phyloP scores from a whole-genome alignment of 2,113 vertebrate species.

The Labrus mixtus region DNA sequence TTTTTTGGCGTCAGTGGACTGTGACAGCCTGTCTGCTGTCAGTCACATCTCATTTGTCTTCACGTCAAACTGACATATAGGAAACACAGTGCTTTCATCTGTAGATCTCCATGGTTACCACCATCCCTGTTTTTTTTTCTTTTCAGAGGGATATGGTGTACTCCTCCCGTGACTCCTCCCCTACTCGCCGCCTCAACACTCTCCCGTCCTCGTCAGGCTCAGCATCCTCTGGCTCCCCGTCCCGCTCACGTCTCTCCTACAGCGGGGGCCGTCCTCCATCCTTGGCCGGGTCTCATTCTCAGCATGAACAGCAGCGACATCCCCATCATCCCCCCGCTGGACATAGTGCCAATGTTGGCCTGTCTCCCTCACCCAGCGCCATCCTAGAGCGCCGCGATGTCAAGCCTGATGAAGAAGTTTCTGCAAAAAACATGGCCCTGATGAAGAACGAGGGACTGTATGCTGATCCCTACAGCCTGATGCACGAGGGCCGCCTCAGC shows the following conservation, averaged over 20 bases:
- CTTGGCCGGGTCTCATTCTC: slow-evolving; percentile 86
- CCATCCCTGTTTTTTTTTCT: slow-evolving; percentile 38
- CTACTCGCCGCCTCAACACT: slow-evolving; percentile 94
- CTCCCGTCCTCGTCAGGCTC: slow-evolving; percentile 86
- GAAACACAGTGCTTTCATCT: slow-evolving; percentile 9
- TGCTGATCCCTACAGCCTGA: slow-evolving; percentile 93
- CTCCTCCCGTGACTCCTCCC: slow-evolving; percentile 94
- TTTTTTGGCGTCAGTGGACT: not conserved
- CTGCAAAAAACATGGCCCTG: slow-evolving; percentile 92
- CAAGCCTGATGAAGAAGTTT: slow-evolving; percentile 95
- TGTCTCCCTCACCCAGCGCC: slow-evolving; percentile 95
- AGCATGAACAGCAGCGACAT: slow-evolving; percentile 83
- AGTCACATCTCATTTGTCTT: slow-evolving; percentile 2
- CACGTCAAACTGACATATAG: slow-evolving; percentile 14
- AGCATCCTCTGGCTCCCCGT: slow-evolving; percentile 88
- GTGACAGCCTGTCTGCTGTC: slow-evolving; percentile 21
- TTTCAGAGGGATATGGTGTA: slow-evolving; percentile 96
- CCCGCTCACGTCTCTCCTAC: slow-evolving; percentile 95
- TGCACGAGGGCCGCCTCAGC: slow-evolving; percentile 96
- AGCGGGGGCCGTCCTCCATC: slow-evolving; percentile 92
- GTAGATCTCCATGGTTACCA: slow-evolving; percentile 61
- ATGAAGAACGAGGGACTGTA: slow-evolving; percentile 95
- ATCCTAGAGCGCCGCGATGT: slow-evolving; percentile 98
- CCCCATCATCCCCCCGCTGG: slow-evolving; percentile 83
- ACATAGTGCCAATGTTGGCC: slow-evolving; percentile 83